A percentile compares a stretch with the other conserved stretches of the same genome.
Evolutionary conservation across 2,888 invertebrate species (phyloP).

Genomic region (Prosopocoilus inquinatus): DNA sequence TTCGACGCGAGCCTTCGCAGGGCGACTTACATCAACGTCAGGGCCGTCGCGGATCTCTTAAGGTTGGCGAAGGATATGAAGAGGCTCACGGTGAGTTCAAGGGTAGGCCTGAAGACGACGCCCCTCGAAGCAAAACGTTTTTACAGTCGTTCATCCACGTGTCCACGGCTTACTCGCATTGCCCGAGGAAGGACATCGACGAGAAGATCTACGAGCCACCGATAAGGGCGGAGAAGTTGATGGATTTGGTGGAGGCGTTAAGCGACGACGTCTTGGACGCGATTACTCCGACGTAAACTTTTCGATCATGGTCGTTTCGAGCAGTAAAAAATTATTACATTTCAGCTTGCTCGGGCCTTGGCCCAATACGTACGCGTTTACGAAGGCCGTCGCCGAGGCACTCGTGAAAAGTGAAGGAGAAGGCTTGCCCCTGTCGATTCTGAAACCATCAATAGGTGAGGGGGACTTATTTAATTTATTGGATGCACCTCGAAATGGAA

Average conservation of each 20-base stretch:
- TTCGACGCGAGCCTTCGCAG: conserved; percentile 81
- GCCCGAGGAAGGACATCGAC: conserved; percentile 54
- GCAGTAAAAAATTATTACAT: conserved; percentile 26
- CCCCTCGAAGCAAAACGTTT: not conserved
- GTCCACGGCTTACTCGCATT: conserved; percentile 67
- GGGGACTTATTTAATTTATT: not conserved
- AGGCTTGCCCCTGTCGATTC: conserved; percentile 62
- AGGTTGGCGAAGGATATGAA: conserved; percentile 68
- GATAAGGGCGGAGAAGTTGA: conserved; percentile 42
- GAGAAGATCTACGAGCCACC: conserved; percentile 55
- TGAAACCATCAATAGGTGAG: conserved; percentile 65
- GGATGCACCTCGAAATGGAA: too few relatives aligned
- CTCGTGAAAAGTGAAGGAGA: conserved; percentile 55
- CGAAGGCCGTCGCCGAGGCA: conserved; percentile 71
- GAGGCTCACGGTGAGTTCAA: conserved; percentile 61
- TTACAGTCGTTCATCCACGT: conserved; percentile 58
- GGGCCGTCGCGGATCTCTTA: conserved; percentile 73
- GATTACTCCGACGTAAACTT: conserved; percentile 41
- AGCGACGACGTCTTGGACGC: conserved; percentile 44
- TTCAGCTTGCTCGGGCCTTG: conserved; percentile 55
- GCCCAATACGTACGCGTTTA: conserved; percentile 73
- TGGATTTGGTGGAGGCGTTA: conserved; percentile 47
- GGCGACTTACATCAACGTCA: conserved; percentile 77
- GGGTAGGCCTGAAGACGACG: not conserved
- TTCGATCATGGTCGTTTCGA: too few relatives aligned